phyloP scores from a whole-genome alignment of 2,113 vertebrate species.

The Solenodon paradoxus region DNA sequence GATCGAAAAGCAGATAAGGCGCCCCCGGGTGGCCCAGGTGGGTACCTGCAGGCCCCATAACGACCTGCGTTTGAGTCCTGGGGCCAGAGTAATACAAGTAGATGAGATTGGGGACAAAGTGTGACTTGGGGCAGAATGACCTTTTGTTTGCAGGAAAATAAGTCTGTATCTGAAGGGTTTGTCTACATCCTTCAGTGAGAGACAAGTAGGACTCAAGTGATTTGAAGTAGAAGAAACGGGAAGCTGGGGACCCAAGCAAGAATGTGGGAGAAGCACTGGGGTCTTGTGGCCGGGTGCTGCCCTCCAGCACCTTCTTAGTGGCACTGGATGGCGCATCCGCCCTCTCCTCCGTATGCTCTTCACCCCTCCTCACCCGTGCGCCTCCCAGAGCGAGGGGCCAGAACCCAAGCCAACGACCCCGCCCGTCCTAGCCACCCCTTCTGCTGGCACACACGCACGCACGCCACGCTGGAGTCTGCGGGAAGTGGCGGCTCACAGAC shows the following conservation, averaged over 20 bases:
- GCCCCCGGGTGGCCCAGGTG: too few relatives aligned
- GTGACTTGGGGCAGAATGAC: background rate
- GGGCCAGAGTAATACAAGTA: too few relatives aligned
- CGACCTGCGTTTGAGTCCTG: too few relatives aligned
- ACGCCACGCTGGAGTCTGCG: background rate
- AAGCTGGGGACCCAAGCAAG: background rate
- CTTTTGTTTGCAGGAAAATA: background rate
- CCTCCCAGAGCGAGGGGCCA: background rate
- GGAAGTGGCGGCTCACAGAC: background rate
- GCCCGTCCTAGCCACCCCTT: too few relatives aligned
- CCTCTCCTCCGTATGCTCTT: background rate
- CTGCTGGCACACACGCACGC: rapidly evolving
- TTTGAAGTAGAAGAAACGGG: background rate
- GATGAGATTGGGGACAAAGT: background rate
- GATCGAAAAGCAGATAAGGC: background rate
- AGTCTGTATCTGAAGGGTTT: background rate
- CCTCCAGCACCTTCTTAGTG: background rate
- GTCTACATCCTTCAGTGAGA: background rate
- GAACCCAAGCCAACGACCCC: background rate
- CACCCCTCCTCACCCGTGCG: background rate
- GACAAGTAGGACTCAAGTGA: background rate
- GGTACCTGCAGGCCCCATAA: too few relatives aligned
- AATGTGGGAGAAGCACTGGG: background rate
- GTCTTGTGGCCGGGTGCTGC: background rate
- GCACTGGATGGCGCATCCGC: rapidly evolving